Evolutionary conservation across 92 coral and sea anemone genomes (phyloP).

Genomic region (Phenganax marumi): DNA sequence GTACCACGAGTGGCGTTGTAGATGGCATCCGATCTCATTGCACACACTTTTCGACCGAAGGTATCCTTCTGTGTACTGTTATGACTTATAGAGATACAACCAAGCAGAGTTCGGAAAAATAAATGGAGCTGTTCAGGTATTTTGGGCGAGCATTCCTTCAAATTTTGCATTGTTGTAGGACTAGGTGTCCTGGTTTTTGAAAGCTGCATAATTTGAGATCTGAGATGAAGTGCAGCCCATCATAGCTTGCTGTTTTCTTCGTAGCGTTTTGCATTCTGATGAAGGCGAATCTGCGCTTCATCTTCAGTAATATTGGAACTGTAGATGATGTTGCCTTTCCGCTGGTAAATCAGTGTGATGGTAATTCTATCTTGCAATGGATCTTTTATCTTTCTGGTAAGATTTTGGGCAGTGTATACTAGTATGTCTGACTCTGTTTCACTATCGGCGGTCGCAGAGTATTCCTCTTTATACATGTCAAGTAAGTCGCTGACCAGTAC

Average conservation of each 20-base stretch:
- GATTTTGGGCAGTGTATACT: conserved; percentile 34
- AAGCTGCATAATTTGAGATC: conserved; percentile 41
- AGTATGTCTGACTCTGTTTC: not conserved
- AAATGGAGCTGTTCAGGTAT: conserved; percentile 30
- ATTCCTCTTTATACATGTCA: conserved; percentile 32
- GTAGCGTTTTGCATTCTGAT: conserved; percentile 24
- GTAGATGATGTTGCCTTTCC: conserved; percentile 34
- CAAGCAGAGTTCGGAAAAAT: conserved; percentile 28
- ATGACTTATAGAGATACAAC: conserved; percentile 1
- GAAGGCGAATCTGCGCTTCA: conserved; percentile 32
- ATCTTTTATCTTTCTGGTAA: conserved; percentile 11
- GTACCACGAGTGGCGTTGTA: conserved; percentile 38
- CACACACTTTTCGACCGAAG: conserved; percentile 24
- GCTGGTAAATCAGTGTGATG: conserved; percentile 6
- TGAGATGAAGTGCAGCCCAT: conserved; percentile 34
- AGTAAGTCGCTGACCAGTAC: conserved; percentile 7
- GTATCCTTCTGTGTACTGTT: conserved; percentile 23
- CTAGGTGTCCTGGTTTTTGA: conserved; percentile 35
- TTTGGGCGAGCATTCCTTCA: conserved; percentile 35
- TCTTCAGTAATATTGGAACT: conserved; percentile 32
- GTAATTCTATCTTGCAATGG: conserved; percentile 27
- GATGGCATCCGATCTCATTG: conserved; percentile 27
- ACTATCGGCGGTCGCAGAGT: not conserved
- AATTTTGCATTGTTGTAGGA: conserved; percentile 31
- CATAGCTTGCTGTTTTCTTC: conserved; percentile 28